Percentiles rank a stretch among this genome's conserved stretches.
Conservation (phyloP, 2,797 vertebrate species). For the Myotis daubentonii region DNA sequence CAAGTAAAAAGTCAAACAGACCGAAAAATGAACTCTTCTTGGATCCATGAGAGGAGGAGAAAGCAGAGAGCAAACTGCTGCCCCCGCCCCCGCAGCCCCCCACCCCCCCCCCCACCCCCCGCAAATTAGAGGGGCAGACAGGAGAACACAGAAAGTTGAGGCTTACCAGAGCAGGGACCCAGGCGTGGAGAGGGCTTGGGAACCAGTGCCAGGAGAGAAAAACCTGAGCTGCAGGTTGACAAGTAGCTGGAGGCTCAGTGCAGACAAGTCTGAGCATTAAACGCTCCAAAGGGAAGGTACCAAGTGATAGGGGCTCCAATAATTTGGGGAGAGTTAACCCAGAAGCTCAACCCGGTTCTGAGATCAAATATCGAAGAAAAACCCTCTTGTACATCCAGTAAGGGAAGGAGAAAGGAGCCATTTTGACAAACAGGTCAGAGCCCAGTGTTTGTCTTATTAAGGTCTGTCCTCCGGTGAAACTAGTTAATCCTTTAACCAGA, state of each 20-base stretch:
- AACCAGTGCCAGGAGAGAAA: background rate
- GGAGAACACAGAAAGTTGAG: background rate
- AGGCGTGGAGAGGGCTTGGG: accelerated
- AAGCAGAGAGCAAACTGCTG: background rate
- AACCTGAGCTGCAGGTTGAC: background rate
- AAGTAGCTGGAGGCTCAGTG: background rate
- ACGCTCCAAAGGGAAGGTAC: background rate
- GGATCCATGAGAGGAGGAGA: background rate
- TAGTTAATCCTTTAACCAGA: background rate
- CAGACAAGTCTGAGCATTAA: background rate
- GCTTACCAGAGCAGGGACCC: background rate
- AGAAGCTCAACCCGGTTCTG: background rate
- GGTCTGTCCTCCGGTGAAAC: background rate
- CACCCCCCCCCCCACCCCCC: too few species aligned
- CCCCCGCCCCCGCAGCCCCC: too few species aligned
- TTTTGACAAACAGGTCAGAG: background rate
- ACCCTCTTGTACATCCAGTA: background rate
- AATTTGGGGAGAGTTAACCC: background rate
- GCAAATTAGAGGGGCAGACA: background rate
- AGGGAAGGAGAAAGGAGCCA: background rate
- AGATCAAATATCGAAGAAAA: background rate
- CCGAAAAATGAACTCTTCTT: background rate
- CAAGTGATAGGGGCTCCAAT: background rate
- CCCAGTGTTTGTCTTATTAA: background rate
- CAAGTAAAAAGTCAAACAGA: background rate